These are phyloP conservation scores for Leiothrix lutea DNA, from an alignment of 2,113 vertebrate species.

Conservation along the genomic window DNA sequence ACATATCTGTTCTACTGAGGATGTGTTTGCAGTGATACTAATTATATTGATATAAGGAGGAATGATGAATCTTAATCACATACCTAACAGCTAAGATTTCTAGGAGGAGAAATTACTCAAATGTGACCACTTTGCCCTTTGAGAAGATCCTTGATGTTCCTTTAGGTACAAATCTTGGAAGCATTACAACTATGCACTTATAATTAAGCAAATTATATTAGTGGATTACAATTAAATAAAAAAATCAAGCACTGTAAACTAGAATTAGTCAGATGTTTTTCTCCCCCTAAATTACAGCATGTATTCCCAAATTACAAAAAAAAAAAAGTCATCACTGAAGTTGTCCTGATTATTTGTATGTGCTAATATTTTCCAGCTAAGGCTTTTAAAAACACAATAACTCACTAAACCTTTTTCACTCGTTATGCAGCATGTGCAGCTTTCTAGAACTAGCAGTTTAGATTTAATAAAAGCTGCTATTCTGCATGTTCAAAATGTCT, in stretches of 20 bases:
- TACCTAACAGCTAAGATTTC: conserved; percentile 4
- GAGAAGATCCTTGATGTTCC: neutral
- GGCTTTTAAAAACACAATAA: neutral
- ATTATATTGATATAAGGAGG: conserved; percentile 21
- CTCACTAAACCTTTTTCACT: neutral
- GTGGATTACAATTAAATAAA: neutral
- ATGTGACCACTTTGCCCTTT: conserved; percentile 11
- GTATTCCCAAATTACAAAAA: neutral
- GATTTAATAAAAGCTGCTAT: neutral
- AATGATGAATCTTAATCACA: neutral
- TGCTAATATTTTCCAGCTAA: neutral
- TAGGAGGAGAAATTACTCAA: neutral
- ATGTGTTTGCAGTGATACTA: neutral
- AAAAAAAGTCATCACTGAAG: neutral
- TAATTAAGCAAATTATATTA: neutral
- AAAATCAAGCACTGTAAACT: neutral
- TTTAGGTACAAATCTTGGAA: conserved; percentile 31
- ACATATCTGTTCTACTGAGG: neutral
- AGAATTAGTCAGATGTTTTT: neutral
- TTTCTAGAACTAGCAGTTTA: neutral
- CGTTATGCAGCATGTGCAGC: neutral
- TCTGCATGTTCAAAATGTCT: neutral
- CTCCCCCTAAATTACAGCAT: neutral
- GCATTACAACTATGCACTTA: neutral
- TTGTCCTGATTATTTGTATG: neutral